A percentile compares a stretch with the other conserved stretches of the same genome.
These are phyloP conservation scores for Sitobion miscanthi DNA, from an alignment of 1,140 invertebrate genomes.

Conservation along the genomic window DNA sequence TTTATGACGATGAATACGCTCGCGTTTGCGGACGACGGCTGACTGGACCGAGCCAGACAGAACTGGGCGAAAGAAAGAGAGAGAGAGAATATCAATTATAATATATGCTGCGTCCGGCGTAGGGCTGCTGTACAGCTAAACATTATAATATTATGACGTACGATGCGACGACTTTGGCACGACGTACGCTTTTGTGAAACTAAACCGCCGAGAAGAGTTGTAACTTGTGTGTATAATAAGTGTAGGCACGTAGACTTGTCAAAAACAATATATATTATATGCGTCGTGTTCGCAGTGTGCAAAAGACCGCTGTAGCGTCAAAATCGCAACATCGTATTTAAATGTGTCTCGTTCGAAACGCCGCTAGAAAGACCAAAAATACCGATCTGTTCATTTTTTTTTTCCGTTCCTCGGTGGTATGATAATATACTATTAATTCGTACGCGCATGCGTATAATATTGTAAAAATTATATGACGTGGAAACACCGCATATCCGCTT, in stretches of 20 bases:
- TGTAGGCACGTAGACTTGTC: not conserved
- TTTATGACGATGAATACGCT: not conserved
- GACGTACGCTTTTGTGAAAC: not conserved
- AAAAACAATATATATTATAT: not conserved
- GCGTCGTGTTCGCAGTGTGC: no score
- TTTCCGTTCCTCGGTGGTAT: not conserved
- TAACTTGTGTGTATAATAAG: not conserved
- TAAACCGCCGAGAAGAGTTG: not conserved
- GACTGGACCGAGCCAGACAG: not conserved
- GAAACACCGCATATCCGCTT: conserved; percentile 1
- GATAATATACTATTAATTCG: not conserved
- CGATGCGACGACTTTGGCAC: not conserved
- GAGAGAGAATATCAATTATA: not conserved
- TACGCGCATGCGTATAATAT: not conserved
- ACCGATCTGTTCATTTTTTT: not conserved
- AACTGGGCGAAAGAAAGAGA: not conserved
- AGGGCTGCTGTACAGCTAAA: not conserved
- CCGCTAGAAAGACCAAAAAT: not conserved
- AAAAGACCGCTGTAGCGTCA: not conserved
- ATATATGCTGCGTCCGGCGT: not conserved
- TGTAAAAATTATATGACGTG: not conserved
- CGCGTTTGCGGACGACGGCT: not conserved
- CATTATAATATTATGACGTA: not conserved
- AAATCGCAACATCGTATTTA: not conserved
- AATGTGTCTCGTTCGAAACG: not conserved